These are phyloP conservation scores for Trachymyrmex cornetzi DNA, from an alignment of 1,140 invertebrate species.

Conservation along the genomic window DNA sequence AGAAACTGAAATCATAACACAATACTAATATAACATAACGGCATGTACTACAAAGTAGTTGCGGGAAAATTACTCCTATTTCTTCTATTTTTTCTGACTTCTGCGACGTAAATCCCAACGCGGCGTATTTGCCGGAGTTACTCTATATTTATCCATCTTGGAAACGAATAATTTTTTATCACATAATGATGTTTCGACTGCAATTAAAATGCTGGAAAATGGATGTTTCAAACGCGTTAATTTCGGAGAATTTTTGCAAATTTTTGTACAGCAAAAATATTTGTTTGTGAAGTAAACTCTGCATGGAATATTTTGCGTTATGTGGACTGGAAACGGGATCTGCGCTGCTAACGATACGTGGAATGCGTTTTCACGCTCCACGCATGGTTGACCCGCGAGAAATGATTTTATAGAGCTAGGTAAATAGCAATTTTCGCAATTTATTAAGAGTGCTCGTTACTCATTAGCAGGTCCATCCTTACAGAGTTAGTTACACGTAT, in stretches of 20 bases:
- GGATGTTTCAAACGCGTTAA: not conserved
- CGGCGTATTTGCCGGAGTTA: too few species aligned
- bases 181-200: not conserved
- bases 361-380: slow-evolving; percentile 61
- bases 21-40: too few species aligned
- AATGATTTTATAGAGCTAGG: slow-evolving; percentile 57
- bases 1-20: too few species aligned
- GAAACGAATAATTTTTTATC: slow-evolving; percentile 1
- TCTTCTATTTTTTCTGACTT: too few species aligned
- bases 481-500: not conserved
- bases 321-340: slow-evolving; percentile 63
- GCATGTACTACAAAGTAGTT: too few species aligned
- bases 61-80: too few species aligned
- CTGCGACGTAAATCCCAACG: too few species aligned
- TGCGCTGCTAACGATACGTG: slow-evolving; percentile 58
- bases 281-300: not conserved
- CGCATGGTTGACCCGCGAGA: slow-evolving; percentile 48
- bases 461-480: slow-evolving; percentile 44
- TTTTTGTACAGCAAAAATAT: slow-evolving; percentile 8
- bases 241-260: not conserved
- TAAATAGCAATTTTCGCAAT: slow-evolving; percentile 64
- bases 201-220: not conserved
- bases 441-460: slow-evolving; percentile 40
- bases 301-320: slow-evolving; percentile 8
- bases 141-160: too few species aligned